Base-by-base conservation (phyloP, 2,113 vertebrate genomes). In the Neoarius graeffei region DNA sequence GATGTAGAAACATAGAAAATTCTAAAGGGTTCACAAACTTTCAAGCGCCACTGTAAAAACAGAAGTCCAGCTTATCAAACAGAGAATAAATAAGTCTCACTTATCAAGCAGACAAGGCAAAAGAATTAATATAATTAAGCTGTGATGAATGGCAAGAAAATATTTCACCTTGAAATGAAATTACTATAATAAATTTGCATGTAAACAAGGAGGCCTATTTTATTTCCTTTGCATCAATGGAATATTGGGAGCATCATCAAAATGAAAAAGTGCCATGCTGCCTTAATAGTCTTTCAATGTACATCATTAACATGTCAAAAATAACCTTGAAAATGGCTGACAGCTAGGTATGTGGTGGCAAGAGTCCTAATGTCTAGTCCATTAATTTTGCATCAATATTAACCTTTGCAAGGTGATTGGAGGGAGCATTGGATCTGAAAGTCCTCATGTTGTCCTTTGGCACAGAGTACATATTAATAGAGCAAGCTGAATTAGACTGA, bases 241-340 rank as follows among this genome's bases (percentile, higher is more conserved):
- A 90, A 83, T 88, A 73, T 74, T 83, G 54, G 19, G 54, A 77
- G 64, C 54, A 59, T 87, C 86, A 86, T 81, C 71, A 64, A 83
- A 87, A 90, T 85, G 42, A 64, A 73, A 85, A 89, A 64, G 79
- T 85, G 52, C 60, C 74, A 73, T 50, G 60, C 69, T 25, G 54
- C 42, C 81, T 67, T 83, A 35, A 86, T 74, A 59, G 82, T 69
- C 9, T 25, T 84, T 64, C 81, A 60, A 85, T 87, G 71, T 87
- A 82, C 83, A 89, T 85, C 77, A 90, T 90, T 71, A 87, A 89
- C 35, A 30, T 86, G 81, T 85, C 59, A 73, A 87, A 83, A 64
- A 83, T 88, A 85, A 89, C 90, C 88, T 89, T 89, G 87, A 90
- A 90, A 80, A 82, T 73, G 85, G 82, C 86, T 85, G 85, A 82